Evolutionary conservation across 2,113 vertebrate species (phyloP), one percentile per base, ranked within the genome.

Genomic region (Cyprinodon variegatus): DNA sequence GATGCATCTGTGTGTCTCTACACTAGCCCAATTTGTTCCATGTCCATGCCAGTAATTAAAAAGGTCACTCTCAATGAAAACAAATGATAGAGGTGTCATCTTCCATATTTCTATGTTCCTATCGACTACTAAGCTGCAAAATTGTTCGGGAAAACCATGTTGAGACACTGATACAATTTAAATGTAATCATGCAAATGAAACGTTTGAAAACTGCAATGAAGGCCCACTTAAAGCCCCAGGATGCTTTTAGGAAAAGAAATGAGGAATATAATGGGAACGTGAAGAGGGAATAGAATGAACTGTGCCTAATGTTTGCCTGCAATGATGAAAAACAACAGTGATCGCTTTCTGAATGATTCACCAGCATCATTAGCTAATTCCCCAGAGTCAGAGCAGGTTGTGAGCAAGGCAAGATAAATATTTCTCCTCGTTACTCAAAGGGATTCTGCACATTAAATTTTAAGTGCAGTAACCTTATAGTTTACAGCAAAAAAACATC

Each of bases 101-200:
- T 65, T 17, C 0, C 10, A 39, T 63, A 60, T 71, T 41, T 68
- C 38, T 77, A 59, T 36, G 79, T 20, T 0, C 66, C 39, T 66
- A 65, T 2, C 4, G 17, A 68, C 41, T 68, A 7, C 43, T 41
- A 2, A 68, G 41, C 61, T 61, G 63, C 48, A 46, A 74, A 20
- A 73, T 43, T 36, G 43, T 75, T 22, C 39, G 45, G 20, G 63
- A 29, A 11, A 4, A 65, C 48, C 29, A 50, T 67, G 57, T 72
- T 20, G 1, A 76, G 39, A 61, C 4, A 39, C 3, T 6, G 3
- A 77, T 0, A 39, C 4, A 10, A 74, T 81, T 48, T 22, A 70
- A 77, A 72, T 40, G 20, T 78, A 64, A 43, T 82, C 59, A 72
- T 74, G 68, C 40, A 76, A 65, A 87, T 50, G 39, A 62, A 72